Evolutionary conservation across 2,113 vertebrate species (phyloP).

Genomic region (Paracyprichromis sp.): DNA sequence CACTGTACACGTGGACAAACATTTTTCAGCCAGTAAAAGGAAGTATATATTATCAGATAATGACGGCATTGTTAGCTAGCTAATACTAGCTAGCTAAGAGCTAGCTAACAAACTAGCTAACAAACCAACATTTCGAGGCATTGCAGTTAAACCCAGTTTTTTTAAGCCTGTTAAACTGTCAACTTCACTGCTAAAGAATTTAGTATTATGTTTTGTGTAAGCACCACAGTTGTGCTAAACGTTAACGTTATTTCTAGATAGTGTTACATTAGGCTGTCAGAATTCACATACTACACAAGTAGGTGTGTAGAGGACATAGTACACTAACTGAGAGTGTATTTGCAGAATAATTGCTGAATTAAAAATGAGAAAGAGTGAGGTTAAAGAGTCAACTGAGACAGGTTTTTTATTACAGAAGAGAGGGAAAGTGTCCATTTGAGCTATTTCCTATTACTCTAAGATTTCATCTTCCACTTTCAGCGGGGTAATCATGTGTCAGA

Average conservation of each 20-base stretch:
- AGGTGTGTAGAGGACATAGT: neutral
- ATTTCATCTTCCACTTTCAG: neutral
- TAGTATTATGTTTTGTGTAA: neutral
- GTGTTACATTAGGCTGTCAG: neutral
- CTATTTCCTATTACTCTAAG: neutral
- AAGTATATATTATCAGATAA: neutral
- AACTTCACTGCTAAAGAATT: neutral
- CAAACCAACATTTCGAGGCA: neutral
- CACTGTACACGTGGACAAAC: neutral
- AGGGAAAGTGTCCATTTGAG: neutral
- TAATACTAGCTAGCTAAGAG: neutral
- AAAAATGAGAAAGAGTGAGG: neutral
- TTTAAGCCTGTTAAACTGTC: neutral
- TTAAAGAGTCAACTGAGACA: neutral
- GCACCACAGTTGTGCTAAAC: neutral
- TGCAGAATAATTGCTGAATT: neutral
- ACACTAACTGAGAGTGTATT: neutral
- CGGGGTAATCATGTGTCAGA: neutral
- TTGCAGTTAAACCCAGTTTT: rapidly evolving
- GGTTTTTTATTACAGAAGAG: neutral
- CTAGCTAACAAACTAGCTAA: neutral
- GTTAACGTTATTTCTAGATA: neutral
- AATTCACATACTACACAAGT: neutral
- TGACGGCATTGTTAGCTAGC: rapidly evolving
- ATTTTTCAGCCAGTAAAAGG: neutral